Conservation (phyloP, 2,888 invertebrate species). For the Rotaria macrura region DNA sequence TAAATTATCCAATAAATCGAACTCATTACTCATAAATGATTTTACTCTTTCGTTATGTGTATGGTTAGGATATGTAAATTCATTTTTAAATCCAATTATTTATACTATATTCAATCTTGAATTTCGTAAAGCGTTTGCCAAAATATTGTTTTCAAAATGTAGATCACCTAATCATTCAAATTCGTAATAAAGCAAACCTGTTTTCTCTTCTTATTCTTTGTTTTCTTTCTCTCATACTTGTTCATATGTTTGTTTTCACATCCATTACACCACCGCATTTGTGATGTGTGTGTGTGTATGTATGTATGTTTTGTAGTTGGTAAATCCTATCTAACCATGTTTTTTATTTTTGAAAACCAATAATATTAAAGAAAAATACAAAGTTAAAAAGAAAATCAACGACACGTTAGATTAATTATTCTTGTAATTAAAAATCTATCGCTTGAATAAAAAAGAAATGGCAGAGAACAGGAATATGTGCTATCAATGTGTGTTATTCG, state of each 20-base stretch:
- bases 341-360: not conserved
- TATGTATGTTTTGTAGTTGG: not conserved
- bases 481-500: too few species aligned
- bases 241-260: constrained; percentile 11
- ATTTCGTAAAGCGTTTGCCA: constrained; percentile 92
- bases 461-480: too few species aligned
- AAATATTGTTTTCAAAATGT: constrained; percentile 57
- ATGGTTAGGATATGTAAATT: constrained; percentile 92
- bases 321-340: not conserved
- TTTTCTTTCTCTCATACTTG: not conserved
- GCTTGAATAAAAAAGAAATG: too few species aligned
- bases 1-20: constrained; percentile 57
- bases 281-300: constrained; percentile 5
- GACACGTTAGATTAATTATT: too few species aligned
- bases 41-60: constrained; percentile 58
- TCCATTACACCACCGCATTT: not conserved
- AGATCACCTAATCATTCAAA: not conserved
- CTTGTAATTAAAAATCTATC: too few species aligned
- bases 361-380: not conserved
- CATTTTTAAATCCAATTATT: constrained; percentile 66
- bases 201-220: not conserved
- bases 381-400: too few species aligned
- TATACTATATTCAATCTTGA: constrained; percentile 56
- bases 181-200: not conserved
- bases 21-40: constrained; percentile 15